phyloP scores from a whole-genome alignment of 2,888 invertebrate species.

The Drosophila koepferae region DNA sequence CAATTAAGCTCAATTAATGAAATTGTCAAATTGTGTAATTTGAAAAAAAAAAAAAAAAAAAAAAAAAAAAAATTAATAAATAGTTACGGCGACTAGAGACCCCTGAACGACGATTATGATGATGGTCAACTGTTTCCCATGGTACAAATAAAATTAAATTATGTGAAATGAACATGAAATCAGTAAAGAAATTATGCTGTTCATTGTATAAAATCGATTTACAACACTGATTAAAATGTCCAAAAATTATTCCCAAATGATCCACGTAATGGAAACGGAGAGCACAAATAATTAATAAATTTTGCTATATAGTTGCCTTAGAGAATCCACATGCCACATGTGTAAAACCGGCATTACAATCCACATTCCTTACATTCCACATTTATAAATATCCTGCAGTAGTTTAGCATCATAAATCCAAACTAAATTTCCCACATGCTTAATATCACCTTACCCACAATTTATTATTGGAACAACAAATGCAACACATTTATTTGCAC shows the following conservation, averaged over 20 bases:
- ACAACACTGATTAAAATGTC: not conserved
- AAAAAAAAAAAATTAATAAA: not conserved
- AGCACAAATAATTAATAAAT: not conserved
- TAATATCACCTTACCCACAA: not conserved
- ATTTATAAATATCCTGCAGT: slow-evolving; percentile 1
- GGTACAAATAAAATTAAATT: not conserved
- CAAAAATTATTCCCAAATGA: not conserved
- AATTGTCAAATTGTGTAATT: slow-evolving; percentile 73
- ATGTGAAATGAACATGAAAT: not conserved
- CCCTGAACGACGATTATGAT: slow-evolving; percentile 12
- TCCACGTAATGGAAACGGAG: not conserved
- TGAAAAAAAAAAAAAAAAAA: slow-evolving; percentile 29
- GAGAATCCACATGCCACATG: not conserved
- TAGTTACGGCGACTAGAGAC: slow-evolving; percentile 13
- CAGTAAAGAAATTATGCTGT: not conserved
- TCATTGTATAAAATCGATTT: not conserved
- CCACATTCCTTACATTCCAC: not conserved
- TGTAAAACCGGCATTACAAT: not conserved
- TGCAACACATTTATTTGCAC: slow-evolving; percentile 4
- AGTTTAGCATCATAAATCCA: not conserved
- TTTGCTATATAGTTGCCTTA: not conserved
- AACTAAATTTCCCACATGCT: not conserved
- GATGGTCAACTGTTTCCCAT: slow-evolving; percentile 16
- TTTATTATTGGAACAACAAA: slow-evolving; percentile 1
- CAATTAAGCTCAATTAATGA: slow-evolving; percentile 76